A percentile compares a stretch with the other conserved stretches of the same genome.
Evolutionary conservation across 2,797 vertebrate genomes (phyloP).

Genomic region (Anniella stebbinsi): DNA sequence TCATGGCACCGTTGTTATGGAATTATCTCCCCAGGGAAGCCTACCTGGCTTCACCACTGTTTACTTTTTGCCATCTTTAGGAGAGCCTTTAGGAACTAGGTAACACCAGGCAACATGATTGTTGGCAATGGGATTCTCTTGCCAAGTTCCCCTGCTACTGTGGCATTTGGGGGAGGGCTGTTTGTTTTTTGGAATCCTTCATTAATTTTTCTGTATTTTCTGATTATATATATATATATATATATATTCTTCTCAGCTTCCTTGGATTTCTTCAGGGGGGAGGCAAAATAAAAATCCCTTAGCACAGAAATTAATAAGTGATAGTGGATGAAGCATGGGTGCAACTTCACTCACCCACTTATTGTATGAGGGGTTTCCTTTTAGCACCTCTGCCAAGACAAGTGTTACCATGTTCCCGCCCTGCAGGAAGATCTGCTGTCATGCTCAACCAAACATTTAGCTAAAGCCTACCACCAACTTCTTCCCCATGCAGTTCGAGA

Average conservation of each 20-base stretch:
- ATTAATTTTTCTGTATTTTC: neutral
- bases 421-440: neutral
- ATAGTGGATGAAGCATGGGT: no score
- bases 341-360: neutral
- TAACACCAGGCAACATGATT: neutral
- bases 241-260: neutral
- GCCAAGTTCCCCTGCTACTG: neutral
- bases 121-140: neutral
- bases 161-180: neutral
- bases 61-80: neutral
- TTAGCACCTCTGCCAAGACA: neutral
- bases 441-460: neutral
- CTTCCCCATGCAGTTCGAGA: neutral
- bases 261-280: neutral
- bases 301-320: neutral
- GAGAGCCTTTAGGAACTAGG: neutral
- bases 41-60: neutral
- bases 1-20: neutral
- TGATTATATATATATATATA: neutral
- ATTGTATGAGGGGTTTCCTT: neutral
- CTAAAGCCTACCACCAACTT: neutral
- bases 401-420: neutral
- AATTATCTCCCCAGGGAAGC: neutral
- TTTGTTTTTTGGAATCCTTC: neutral
- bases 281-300: neutral